Conservation (phyloP, 2,797 vertebrate genomes). For the Rhinogobio ventralis region DNA sequence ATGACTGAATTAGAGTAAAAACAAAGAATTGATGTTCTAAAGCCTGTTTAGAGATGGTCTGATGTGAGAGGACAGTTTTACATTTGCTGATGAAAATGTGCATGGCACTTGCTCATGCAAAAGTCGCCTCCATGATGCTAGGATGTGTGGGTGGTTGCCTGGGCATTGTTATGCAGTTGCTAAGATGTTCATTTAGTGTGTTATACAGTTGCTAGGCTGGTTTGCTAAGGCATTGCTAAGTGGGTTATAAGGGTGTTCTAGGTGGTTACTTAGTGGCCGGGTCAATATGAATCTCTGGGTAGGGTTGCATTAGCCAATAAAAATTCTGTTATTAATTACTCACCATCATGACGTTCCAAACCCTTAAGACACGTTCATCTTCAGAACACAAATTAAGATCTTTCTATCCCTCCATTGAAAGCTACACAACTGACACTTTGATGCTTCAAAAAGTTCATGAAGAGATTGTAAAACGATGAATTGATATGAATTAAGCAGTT, state of each 20-base stretch:
- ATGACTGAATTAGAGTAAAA: constrained; percentile 16
- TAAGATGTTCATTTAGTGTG: not conserved
- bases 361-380: not conserved
- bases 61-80: not conserved
- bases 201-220: not conserved
- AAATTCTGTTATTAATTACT: not conserved
- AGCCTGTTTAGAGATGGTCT: not conserved
- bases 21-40: not conserved
- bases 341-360: not conserved
- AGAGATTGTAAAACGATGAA: too few species aligned
- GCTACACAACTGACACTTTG: too few species aligned
- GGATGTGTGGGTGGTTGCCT: constrained; percentile 1
- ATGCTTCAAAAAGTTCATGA: too few species aligned
- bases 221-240: not conserved
- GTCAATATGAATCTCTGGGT: not conserved
- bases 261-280: not conserved
- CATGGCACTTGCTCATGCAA: not conserved
- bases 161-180: not conserved
- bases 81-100: not conserved
- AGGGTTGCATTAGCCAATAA: not conserved
- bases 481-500: too few species aligned
- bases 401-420: too few species aligned
- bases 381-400: too few species aligned
- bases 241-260: not conserved
- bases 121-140: not conserved